Percentiles rank a stretch among this genome's conserved stretches.
phyloP scores from a whole-genome alignment of 2,113 vertebrate species.

The Cnemophilus loriae region DNA sequence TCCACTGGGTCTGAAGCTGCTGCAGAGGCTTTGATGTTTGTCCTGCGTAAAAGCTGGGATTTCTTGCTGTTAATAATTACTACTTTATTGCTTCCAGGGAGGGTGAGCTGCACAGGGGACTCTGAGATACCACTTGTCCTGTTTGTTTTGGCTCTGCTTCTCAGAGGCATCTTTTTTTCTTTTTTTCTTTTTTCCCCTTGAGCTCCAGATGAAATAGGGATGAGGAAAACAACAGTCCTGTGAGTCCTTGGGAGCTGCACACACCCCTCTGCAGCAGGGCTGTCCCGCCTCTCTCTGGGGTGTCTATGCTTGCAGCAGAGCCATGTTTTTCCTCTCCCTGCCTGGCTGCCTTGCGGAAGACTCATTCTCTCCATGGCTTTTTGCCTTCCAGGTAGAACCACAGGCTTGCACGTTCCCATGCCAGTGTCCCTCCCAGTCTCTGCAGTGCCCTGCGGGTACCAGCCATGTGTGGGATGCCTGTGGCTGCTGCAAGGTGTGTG shows the following conservation, averaged over 20 bases:
- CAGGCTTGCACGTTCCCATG: slow-evolving; percentile 70
- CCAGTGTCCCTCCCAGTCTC: slow-evolving; percentile 64
- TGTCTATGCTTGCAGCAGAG: not conserved
- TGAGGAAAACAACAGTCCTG: not conserved
- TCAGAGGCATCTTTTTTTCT: not conserved
- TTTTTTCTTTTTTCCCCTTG: too few relatives aligned
- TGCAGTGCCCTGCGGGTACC: slow-evolving; percentile 67
- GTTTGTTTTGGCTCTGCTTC: not conserved
- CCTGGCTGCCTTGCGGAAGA: rapidly evolving
- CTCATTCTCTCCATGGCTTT: not conserved
- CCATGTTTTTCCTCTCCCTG: not conserved
- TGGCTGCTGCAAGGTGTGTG: slow-evolving; percentile 82
- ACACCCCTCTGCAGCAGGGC: not conserved
- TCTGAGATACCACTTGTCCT: not conserved
- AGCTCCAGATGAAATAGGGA: not conserved
- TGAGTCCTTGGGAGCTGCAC: not conserved
- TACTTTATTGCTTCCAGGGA: not conserved
- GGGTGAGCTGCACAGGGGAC: not conserved
- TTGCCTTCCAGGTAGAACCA: slow-evolving; percentile 63
- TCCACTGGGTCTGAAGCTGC: rapidly evolving
- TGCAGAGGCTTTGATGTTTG: not conserved
- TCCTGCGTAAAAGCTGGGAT: not conserved
- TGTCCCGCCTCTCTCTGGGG: not conserved
- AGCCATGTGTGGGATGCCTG: slow-evolving; percentile 77
- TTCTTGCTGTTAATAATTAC: not conserved